A percentile compares a stretch with the other conserved stretches of the same genome.
Evolutionary conservation across 2,888 invertebrate species (phyloP).

Genomic region (Caenorhabditis wallacei): DNA sequence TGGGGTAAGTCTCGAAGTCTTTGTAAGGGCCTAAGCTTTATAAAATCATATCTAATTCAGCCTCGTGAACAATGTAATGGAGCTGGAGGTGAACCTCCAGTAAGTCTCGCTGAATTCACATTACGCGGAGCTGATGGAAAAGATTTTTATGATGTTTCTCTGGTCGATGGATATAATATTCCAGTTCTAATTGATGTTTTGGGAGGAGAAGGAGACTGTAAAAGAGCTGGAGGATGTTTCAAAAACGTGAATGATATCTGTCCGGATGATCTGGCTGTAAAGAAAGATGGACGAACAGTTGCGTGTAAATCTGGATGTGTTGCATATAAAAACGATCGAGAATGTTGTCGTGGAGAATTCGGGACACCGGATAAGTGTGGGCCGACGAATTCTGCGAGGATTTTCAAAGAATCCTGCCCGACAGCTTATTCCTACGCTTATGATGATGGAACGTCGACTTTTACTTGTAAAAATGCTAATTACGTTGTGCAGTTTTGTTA

Average conservation of each 20-base stretch:
- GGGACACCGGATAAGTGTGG: conserved; percentile 84
- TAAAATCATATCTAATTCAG: too few relatives aligned
- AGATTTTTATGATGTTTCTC: conserved; percentile 85
- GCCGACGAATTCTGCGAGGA: conserved; percentile 84
- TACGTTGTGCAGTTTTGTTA: background rate
- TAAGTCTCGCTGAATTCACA: conserved; percentile 84
- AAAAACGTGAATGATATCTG: conserved; percentile 57
- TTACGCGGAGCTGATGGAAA: conserved; percentile 72
- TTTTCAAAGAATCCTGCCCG: conserved; percentile 85
- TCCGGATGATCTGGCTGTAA: conserved; percentile 54
- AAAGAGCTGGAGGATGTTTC: conserved; percentile 62
- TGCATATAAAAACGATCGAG: conserved; percentile 85
- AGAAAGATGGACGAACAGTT: conserved; percentile 75
- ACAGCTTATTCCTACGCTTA: conserved; percentile 86
- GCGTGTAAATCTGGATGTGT: conserved; percentile 85
- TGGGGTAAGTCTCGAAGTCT: conserved; percentile 37
- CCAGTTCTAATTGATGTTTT: conserved; percentile 69
- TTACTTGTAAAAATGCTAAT: conserved; percentile 83
- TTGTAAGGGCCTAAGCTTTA: too few relatives aligned
- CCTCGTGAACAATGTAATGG: conserved; percentile 71
- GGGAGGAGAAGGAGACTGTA: conserved; percentile 52
- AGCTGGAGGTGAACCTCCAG: conserved; percentile 84
- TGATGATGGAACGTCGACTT: conserved; percentile 85
- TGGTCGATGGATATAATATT: conserved; percentile 85
- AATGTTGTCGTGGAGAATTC: conserved; percentile 85